Conservation (phyloP, 1,140 invertebrate species). For the Drosophila lacteicornis region DNA sequence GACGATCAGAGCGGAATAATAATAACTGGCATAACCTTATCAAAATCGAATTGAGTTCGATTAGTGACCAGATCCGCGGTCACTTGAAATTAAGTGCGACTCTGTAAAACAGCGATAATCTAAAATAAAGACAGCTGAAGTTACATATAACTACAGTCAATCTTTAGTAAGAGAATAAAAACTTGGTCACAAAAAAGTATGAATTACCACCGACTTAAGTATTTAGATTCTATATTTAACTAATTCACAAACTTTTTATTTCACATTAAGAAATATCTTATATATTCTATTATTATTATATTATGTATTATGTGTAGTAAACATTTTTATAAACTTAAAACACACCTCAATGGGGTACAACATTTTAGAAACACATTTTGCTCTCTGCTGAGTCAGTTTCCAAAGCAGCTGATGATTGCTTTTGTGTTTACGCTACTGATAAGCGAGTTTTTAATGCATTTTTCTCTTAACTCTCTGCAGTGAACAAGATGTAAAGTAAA, state of each 20-base stretch:
- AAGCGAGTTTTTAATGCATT: conserved; percentile 10
- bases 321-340: too few species aligned
- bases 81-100: conserved; percentile 1
- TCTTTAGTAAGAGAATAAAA: neutral
- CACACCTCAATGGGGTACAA: neutral
- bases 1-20: neutral
- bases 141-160: neutral
- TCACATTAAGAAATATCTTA: too few species aligned
- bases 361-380: neutral
- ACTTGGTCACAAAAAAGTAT: neutral
- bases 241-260: neutral
- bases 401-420: conserved; percentile 8
- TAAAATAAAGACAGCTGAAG: neutral
- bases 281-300: too few species aligned
- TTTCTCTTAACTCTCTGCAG: neutral
- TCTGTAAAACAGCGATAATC: neutral
- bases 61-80: neutral
- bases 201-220: neutral
- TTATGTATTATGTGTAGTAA: too few species aligned
- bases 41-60: conserved; percentile 7
- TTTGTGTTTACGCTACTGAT: conserved; percentile 7
- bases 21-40: neutral
- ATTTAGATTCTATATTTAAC: neutral
- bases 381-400: neutral
- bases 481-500: neutral